These are phyloP conservation scores for Phortica okadai DNA, from an alignment of 2,888 invertebrate species.

Conservation along the genomic window DNA sequence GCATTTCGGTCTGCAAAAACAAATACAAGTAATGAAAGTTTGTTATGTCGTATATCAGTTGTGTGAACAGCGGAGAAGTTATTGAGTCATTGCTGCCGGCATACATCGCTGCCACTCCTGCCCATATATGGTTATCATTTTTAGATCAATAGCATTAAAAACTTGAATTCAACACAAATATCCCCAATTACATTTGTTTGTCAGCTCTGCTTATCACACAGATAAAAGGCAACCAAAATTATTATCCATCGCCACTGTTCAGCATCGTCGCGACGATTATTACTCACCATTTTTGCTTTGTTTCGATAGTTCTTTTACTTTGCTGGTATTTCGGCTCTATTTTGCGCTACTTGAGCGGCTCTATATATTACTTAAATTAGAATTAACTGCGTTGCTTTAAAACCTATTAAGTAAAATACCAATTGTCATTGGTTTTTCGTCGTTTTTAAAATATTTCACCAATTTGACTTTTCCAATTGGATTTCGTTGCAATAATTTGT, in stretches of 20 bases:
- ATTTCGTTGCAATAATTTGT: neutral
- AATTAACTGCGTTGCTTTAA: neutral
- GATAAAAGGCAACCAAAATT: conserved; percentile 39
- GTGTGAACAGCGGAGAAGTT: neutral
- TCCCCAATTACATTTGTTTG: neutral
- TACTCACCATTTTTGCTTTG: conserved; percentile 62
- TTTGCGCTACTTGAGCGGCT: conserved; percentile 1
- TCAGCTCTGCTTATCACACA: neutral
- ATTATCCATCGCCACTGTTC: conserved; percentile 25
- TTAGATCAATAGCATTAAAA: conserved; percentile 43
- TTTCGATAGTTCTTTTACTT: conserved; percentile 40
- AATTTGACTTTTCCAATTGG: neutral
- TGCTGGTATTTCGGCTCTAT: neutral
- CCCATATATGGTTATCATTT: conserved; percentile 64
- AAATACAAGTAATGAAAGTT: neutral
- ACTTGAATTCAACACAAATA: conserved; percentile 16
- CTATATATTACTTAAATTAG: neutral
- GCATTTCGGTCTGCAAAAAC: conserved; percentile 88
- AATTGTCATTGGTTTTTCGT: neutral
- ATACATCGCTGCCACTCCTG: conserved; percentile 50
- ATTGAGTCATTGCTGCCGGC: conserved; percentile 4
- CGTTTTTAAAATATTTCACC: neutral
- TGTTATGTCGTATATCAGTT: neutral
- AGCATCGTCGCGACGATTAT: conserved; percentile 40
- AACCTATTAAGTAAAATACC: neutral